Conservation (phyloP, 2,113 vertebrate species). For the Oncorhynchus clarkii region DNA sequence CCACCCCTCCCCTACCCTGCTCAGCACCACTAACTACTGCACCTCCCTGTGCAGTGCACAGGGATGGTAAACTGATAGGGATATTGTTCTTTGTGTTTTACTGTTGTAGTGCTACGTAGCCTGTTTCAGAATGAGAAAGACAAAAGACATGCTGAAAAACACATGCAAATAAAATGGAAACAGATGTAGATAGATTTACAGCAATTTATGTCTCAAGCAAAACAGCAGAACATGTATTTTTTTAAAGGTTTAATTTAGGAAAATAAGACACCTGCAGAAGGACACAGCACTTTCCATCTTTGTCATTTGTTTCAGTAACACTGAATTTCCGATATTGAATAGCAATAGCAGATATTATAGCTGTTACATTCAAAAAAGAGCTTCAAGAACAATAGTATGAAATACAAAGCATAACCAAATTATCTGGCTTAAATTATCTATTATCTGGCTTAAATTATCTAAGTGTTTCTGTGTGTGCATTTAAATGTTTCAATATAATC, state of each 20-base stretch:
- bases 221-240: slow-evolving; percentile 15
- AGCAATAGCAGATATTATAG: slow-evolving; percentile 20
- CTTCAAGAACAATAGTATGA: background rate
- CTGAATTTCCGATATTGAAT: slow-evolving; percentile 35
- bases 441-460: background rate
- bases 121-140: background rate
- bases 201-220: slow-evolving; percentile 3
- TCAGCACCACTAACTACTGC: background rate
- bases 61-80: background rate
- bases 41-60: background rate
- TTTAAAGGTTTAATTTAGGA: slow-evolving; percentile 71
- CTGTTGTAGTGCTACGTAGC: background rate
- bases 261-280: slow-evolving; percentile 61
- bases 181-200: background rate
- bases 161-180: no score
- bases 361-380: slow-evolving; percentile 1
- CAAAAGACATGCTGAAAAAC: no score
- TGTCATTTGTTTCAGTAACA: slow-evolving; percentile 38
- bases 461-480: slow-evolving; percentile 36
- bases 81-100: background rate
- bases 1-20: background rate
- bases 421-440: background rate
- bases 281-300: slow-evolving; percentile 41
- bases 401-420: background rate
- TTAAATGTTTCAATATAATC: slow-evolving; percentile 48